phyloP scores from a whole-genome alignment of 2,113 vertebrate species.

The Sinosuthora webbiana region DNA sequence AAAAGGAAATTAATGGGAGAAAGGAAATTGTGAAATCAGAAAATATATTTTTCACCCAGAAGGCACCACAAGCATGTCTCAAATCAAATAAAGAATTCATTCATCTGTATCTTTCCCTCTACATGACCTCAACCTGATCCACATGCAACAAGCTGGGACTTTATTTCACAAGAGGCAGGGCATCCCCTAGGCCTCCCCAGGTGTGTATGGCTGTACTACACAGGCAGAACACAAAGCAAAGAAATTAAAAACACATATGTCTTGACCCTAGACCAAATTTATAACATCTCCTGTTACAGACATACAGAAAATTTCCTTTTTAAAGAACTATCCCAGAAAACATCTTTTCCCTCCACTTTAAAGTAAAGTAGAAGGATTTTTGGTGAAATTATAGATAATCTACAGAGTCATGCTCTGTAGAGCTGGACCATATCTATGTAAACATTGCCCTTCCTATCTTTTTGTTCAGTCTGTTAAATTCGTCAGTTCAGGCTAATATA shows the following conservation, averaged over 20 bases:
- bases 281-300: background rate
- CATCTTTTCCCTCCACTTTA: background rate
- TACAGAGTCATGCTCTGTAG: background rate
- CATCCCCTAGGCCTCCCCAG: background rate
- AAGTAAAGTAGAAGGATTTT: background rate
- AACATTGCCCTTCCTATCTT: background rate
- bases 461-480: background rate
- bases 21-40: background rate
- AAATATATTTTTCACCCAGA: background rate
- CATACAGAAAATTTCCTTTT: background rate
- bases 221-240: background rate
- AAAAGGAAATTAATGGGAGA: background rate
- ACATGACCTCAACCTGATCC: background rate
- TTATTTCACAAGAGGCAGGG: background rate
- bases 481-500: background rate
- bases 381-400: background rate
- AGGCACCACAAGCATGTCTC: background rate
- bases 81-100: background rate
- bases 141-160: background rate
- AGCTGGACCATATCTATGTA: background rate
- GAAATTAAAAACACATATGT: fast-evolving
- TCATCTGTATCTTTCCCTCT: background rate
- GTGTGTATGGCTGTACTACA: background rate
- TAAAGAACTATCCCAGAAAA: background rate
- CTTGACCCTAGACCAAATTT: background rate